phyloP scores from a whole-genome alignment of 1,140 invertebrate species.

The Nilaparvata lugens region DNA sequence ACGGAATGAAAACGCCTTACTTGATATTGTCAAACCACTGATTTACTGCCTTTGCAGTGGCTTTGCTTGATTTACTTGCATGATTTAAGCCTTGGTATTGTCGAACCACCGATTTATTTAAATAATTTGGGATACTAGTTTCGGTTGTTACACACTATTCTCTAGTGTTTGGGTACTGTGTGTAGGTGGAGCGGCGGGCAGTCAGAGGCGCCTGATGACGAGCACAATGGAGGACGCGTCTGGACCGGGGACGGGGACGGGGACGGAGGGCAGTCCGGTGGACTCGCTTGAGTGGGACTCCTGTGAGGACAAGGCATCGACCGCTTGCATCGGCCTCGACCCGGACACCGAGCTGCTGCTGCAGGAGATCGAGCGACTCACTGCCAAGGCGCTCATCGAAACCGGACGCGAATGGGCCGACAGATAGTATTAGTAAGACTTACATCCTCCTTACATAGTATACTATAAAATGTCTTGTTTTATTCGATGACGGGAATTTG shows the following conservation, averaged over 20 bases:
- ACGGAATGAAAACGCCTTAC: too few species aligned
- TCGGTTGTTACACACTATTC: too few species aligned
- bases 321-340: conserved; percentile 8
- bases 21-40: too few species aligned
- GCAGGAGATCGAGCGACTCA: conserved; percentile 22
- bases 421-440: conserved; percentile 2
- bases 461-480: too few species aligned
- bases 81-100: too few species aligned
- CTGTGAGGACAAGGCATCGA: conserved; percentile 8
- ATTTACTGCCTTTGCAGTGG: too few species aligned
- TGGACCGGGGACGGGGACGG: neutral
- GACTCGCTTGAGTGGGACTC: conserved; percentile 25
- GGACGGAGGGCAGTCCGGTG: conserved; percentile 10
- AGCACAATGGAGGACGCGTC: conserved; percentile 11
- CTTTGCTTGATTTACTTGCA: too few species aligned
- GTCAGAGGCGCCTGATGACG: neutral
- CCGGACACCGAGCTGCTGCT: conserved; percentile 23
- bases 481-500: too few species aligned
- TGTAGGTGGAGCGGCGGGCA: neutral
- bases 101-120: too few species aligned
- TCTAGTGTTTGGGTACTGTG: too few species aligned
- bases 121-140: too few species aligned
- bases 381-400: conserved; percentile 21
- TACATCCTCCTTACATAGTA: too few species aligned
- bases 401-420: conserved; percentile 22